A percentile compares a stretch with the other conserved stretches of the same genome.
These are phyloP conservation scores for Liparis tanakae DNA, from an alignment of 2,797 vertebrate species.

Conservation along the genomic window DNA sequence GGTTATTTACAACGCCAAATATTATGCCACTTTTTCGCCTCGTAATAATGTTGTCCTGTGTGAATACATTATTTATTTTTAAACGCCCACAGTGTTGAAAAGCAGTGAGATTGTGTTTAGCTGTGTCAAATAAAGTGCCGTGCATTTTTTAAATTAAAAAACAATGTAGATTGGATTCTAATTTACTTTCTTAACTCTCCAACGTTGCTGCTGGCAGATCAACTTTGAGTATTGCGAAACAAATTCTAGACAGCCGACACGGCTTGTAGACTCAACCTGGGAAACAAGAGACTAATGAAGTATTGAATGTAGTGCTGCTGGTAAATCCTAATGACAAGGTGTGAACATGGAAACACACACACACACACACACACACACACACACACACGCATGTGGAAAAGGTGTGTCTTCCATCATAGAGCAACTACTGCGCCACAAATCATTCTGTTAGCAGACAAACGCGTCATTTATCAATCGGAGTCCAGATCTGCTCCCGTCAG, in stretches of 20 bases:
- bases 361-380: slow-evolving; percentile 10
- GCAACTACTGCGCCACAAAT: slow-evolving; percentile 59
- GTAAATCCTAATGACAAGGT: slow-evolving; percentile 41
- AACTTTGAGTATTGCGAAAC: neutral
- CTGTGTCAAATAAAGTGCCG: neutral
- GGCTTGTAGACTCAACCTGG: slow-evolving; percentile 15
- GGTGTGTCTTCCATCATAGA: slow-evolving; percentile 44
- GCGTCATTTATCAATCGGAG: slow-evolving; percentile 69
- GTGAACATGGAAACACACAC: slow-evolving; percentile 4
- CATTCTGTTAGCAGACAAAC: slow-evolving; percentile 66
- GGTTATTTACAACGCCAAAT: no score
- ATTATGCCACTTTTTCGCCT: no score
- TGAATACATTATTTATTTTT: no score
- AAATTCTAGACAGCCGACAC: slow-evolving; percentile 3
- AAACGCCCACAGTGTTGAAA: no score
- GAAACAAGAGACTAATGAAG: slow-evolving; percentile 36
- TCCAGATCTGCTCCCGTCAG: slow-evolving; percentile 66
- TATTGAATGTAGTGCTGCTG: slow-evolving; percentile 40
- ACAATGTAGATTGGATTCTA: neutral
- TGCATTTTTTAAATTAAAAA: slow-evolving; percentile 12
- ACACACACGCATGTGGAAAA: slow-evolving; percentile 2
- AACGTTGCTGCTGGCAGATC: slow-evolving; percentile 11
- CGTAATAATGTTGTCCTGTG: neutral
- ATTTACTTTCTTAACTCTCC: neutral
- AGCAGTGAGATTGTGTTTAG: no score